These are phyloP conservation scores for Anabacerthia variegaticeps DNA, from an alignment of 2,797 vertebrate species.

Conservation along the genomic window DNA sequence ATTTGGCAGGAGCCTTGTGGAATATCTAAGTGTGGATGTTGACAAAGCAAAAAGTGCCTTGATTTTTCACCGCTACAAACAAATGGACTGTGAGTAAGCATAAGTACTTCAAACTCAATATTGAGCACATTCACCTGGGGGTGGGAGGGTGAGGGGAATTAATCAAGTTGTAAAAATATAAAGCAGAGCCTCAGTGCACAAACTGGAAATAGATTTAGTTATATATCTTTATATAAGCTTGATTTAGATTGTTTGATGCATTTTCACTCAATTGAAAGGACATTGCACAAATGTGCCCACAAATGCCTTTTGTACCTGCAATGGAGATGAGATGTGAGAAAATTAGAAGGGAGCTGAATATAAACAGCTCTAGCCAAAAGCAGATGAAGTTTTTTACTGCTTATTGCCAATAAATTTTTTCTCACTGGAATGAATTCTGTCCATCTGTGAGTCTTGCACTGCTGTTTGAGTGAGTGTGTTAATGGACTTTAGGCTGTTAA, in stretches of 20 bases:
- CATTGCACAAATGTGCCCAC: not conserved
- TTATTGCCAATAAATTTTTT: not conserved
- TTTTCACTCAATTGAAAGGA: not conserved
- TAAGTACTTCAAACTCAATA: not conserved
- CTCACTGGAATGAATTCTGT: not conserved
- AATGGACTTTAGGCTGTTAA: not conserved
- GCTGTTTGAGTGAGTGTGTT: not conserved
- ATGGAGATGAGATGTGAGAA: not conserved
- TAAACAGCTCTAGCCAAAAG: not conserved
- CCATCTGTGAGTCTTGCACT: not conserved
- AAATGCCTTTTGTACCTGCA: not conserved
- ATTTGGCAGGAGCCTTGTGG: constrained; percentile 85
- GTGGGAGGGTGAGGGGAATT: accelerated
- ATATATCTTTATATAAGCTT: not conserved
- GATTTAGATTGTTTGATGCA: not conserved
- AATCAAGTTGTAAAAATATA: not conserved
- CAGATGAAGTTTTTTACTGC: not conserved
- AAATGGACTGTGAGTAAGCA: constrained; percentile 88
- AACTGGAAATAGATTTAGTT: not conserved
- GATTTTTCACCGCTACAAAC: constrained; percentile 93
- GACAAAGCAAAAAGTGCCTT: constrained; percentile 93
- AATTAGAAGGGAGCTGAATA: not conserved
- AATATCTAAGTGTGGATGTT: constrained; percentile 85
- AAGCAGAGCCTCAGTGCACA: not conserved
- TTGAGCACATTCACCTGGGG: not conserved